Evolutionary conservation across 1,140 invertebrate genomes (phyloP), one percentile per base, ranked within the genome.

Genomic region (Heliconius melpomene): DNA sequence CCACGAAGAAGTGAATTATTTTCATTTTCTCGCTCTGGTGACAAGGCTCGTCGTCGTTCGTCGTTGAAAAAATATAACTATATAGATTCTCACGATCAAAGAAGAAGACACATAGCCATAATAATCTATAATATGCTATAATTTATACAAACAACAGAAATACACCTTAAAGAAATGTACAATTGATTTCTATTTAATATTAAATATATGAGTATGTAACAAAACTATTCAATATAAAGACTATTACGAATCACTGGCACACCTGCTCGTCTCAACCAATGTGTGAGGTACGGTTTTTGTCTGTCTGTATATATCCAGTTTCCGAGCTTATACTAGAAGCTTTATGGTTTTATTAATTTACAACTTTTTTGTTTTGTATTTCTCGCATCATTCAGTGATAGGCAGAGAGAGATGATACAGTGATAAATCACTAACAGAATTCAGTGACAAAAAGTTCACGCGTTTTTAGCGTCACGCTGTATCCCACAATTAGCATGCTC

Each of bases 211-310:
- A 3, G 32, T 29, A 66, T 29, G 60, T 66, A 66, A 29, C 60
- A 66, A 29, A 26, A 66, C 60, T 13, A 66, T 29, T 29, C 60
- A 29, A 66, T 66, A 66, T 66, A 29, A 66, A 66, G 60, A 23
- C 60, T 26, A 66, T 66, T 66, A 66, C 60, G 26, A 29, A 66
- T 29, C 60, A 66, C n/a, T 18, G 9, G 13, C 26, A 16, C 60
- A 66, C 60, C 60, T 66, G 60, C 60, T 29, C 60, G 23, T 29
- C 60, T 29, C 60, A 2, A 66, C 60, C 60, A 66, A 66, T 66
- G 26, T 60, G 54, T 66, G 60, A 66, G 60, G 29, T 66, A 66
- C 26, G 60, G 60, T 66, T 66, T 66, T 66, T 66, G 60, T 66
- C 54, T 26, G 23, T 29, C 60, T 66, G 23, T 66, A 29, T 66